Base-by-base conservation (phyloP, 30 jellyfish, hydroid and myxozoan species). In the Turritopsis rubra region DNA sequence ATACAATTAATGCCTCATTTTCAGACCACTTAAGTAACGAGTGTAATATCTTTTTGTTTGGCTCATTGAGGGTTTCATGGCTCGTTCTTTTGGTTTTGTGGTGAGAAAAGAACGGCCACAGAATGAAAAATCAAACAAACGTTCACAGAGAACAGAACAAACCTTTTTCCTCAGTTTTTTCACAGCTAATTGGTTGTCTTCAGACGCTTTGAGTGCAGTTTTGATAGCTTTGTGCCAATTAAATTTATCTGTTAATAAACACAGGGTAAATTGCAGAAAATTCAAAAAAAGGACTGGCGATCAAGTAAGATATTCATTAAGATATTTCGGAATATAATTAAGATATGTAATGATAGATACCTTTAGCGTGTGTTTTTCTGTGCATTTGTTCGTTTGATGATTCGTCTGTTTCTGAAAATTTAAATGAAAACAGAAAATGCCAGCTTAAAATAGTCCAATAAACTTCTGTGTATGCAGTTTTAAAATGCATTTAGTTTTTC, bases 211-310 rank as follows among this genome's bases (percentile, higher is more conserved):
- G 22, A 92, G 80, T 26, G 83, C 92, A 1, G 30, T 52, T 85
- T 92, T 92, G 20, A 92, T 87, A 78, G 95, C 88, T 66, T 87
- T 92, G 24, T 92, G 98, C 98, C 98, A 92, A 18, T 85, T 81
- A 77, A 92, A 92, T 66, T 92, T 92, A n/a, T 89, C 98, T 92
- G 81, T 41, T 13, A 41, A 3, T 3, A 41, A 41, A 41, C 60
- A 41, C 60, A 3, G 60, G 60, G 9, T 13, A 41, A 41, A 41
- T 41, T 41, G 60, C 9, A 3, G 60, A 13, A 41, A 41, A 41
- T n/a, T n/a, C n/a, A n/a, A n/a, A n/a, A n/a, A n/a, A n/a, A n/a
- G n/a, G n/a, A 41, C 5, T 41, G 60, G 60, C 13, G 60, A 13
- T 3, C 9, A 41, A 41, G 60, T 5, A 41, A 41, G 13, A 41